Base-by-base conservation (phyloP, 2,888 invertebrate species). In the Frankliniella fusca region DNA sequence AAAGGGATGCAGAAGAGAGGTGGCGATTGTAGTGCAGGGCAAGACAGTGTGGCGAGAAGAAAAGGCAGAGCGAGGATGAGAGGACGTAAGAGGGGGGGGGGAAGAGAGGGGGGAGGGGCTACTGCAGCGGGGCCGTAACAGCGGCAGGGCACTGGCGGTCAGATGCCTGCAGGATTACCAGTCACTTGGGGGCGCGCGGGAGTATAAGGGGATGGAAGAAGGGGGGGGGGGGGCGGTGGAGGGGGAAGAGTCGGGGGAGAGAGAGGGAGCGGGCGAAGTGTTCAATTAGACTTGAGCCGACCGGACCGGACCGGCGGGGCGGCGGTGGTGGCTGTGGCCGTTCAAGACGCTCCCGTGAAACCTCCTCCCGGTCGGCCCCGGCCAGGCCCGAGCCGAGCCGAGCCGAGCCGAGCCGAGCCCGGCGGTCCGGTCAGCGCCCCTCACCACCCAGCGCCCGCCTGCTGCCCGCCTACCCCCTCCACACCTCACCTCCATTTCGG, bases 81-180 rank as follows among this genome's bases (percentile, higher is more conserved):
- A 20, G 54, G 54, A 15, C n/a, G n/a, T n/a, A n/a, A 5, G 18
- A 54, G 54, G 18, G 5, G 20, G 12, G 54, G 54, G 54, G 15
- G 54, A 54, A 12, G 15, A 54, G 20, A 54, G 54, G 54, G 54
- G 54, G n/a, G n/a, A n/a, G n/a, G n/a, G n/a, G n/a, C n/a, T n/a
- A n/a, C n/a, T n/a, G n/a, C n/a, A 54, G 8, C 54, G 54, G 54
- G 54, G 54, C 18, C 54, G 2, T 11, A 15, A 9, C 50, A 15
- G 50, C 15, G 50, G 50, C 50, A 15, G 50, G 50, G 54, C n/a
- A n/a, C n/a, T 7, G 54, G 54, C 54, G 54, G 54, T 54, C 54
- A 54, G 54, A 54, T 54, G 54, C 54, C 54, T 54, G 54, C 54
- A 54, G 54, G 54, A 54, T 54, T 54, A 54, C 54, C 54, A 54